Base-by-base conservation (phyloP, 2,888 invertebrate species). In the Tinea trinotella region DNA sequence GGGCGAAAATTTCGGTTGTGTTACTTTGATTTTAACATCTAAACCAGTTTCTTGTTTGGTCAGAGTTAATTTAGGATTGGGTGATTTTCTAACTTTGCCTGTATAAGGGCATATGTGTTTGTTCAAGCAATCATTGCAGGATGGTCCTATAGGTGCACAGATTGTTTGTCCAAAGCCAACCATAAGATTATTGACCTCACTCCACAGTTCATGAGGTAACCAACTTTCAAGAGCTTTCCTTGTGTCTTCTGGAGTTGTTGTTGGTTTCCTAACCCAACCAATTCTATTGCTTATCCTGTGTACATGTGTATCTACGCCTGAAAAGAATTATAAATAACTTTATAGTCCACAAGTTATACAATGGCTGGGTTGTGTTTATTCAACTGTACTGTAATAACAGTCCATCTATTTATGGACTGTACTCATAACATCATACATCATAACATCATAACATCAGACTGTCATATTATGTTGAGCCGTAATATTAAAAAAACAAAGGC, bases 101-200 rank as follows among this genome's bases (percentile, higher is more conserved):
- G 82, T 88, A 60, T 82, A 90, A 1, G 98, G 97, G 70, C 99
- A 99, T 44, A 97, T 88, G 15, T 89, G 70, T 58, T 85, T 88
- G 74, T 98, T 98, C 12, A 96, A 83, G 71, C 99, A 99, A 53
- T 90, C 88, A 5, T 68, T 71, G 76, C 99, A 99, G 60, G 90
- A 90, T 0, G 99, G 99, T 50, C 88, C 89, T 0, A 92, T 75
- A 0, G 98, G 94, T 54, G 90, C 80, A 74, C 99, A 99, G 56
- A 93, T 91, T 54, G 95, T 95, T 81, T 99, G 99, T 0, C 99
- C 99, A 84, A 99, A 99, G 3, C 99, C 99, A 7, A 99, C 99
- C 58, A 99, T 84, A 1, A 98, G 85, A 65, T 93, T 90, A 78
- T 99, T 97, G 0, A 95, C 91, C 75, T 96, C 93, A 60, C 88